Base-by-base conservation (phyloP, 2,888 invertebrate species). In the Clepsis dumicolana region DNA sequence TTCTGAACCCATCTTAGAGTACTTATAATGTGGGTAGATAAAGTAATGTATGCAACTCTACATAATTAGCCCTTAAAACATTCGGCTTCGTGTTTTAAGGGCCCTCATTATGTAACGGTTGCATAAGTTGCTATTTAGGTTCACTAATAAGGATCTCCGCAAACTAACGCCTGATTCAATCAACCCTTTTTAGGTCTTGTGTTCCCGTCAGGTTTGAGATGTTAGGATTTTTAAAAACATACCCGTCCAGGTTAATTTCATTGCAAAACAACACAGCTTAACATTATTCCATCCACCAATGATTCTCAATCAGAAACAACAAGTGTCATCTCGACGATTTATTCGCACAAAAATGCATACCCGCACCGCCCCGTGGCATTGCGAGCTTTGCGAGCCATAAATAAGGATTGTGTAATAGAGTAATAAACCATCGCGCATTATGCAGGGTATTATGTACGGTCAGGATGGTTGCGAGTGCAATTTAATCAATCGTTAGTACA, bases 391-490 rank as follows among this genome's bases (percentile, higher is more conserved):
- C 80, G 72, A 72, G 73, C 71, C 73, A 81, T 85, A 82, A 85
- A 84, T 82, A 84, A 80, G 77, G 71, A 79, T 86, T 86, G 80
- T 81, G 86, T 84, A 89, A 89, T 86, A 84, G 82, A 86, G 83
- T 82, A 81, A 87, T 89, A 87, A 86, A 85, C 78, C 77, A 77
- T 68, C 72, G 64, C 73, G 73, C 79, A 76, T 80, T 81, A 82
- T 82, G 75, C 76, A 77, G 73, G 75, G 72, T 72, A 71, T 73
- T 71, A 77, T 77, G 77, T 73, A 74, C 74, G 75, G 72, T 74
- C 75, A 71, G 72, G 75, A 76, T 72, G 72, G 73, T 77, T 74
- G 78, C 76, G 73, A 75, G 73, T 76, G 81, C 79, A 73, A 73
- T 75, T 74, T 73, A 72, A 76, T 75, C 75, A 74, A 75, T 73